A percentile compares a stretch with the other conserved stretches of the same genome.
Conservation (phyloP, 37 sponge, comb jelly and placozoan genomes). For the Petrosia ficiformis region DNA sequence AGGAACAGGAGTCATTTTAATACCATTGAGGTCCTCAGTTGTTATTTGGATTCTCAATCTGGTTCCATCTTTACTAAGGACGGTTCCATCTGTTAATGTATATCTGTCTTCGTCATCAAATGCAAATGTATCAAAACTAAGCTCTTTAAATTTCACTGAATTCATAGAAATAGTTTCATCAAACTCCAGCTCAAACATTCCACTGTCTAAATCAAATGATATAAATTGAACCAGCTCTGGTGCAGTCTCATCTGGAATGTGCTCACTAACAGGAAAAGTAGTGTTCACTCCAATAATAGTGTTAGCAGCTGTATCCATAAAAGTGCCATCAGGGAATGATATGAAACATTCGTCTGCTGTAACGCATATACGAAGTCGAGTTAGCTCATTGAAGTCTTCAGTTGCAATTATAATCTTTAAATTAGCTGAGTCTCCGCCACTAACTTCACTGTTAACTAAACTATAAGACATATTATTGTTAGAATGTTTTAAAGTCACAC, state of each 20-base stretch:
- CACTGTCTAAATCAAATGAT: slow-evolving; percentile 70
- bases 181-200: slow-evolving; percentile 53
- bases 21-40: slow-evolving; percentile 62
- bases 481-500: slow-evolving; percentile 40
- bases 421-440: slow-evolving; percentile 34
- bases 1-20: slow-evolving; percentile 40
- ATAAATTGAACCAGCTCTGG: slow-evolving; percentile 50
- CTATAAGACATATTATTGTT: slow-evolving; percentile 6
- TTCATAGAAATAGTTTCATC: slow-evolving; percentile 56
- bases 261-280: slow-evolving; percentile 28
- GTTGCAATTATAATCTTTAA: slow-evolving; percentile 25
- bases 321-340: slow-evolving; percentile 35
- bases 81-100: slow-evolving; percentile 47
- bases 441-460: slow-evolving; percentile 35
- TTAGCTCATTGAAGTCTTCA: slow-evolving; percentile 45
- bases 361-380: slow-evolving; percentile 59
- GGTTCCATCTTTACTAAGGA: slow-evolving; percentile 55
- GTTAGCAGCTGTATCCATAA: slow-evolving; percentile 53
- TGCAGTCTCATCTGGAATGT: slow-evolving; percentile 45
- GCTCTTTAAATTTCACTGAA: slow-evolving; percentile 33
- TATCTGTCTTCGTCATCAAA: slow-evolving; percentile 5
- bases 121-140: slow-evolving; percentile 49
- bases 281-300: slow-evolving; percentile 20
- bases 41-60: slow-evolving; percentile 54
- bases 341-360: slow-evolving; percentile 56